These are phyloP conservation scores for Meloe dianella DNA, from an alignment of 2,888 invertebrate genomes.

Conservation along the genomic window DNA sequence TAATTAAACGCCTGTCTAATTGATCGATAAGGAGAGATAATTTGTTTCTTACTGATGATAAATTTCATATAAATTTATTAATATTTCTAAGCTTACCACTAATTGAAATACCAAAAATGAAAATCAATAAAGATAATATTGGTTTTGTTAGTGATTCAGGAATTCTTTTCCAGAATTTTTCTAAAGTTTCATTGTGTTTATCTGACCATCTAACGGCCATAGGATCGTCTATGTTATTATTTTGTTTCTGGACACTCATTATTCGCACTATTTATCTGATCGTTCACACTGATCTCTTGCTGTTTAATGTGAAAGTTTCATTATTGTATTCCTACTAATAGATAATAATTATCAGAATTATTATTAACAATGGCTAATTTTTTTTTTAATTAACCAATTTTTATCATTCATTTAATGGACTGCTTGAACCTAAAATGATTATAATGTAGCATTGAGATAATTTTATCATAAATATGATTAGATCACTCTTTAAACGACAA, in stretches of 20 bases:
- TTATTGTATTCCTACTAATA: background rate
- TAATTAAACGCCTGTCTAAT: slow-evolving; percentile 2
- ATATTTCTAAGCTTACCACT: slow-evolving; percentile 61
- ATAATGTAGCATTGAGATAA: too few species aligned
- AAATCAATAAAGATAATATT: slow-evolving; percentile 67
- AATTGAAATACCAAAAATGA: slow-evolving; percentile 68
- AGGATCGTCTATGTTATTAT: slow-evolving; percentile 54
- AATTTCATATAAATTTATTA: background rate
- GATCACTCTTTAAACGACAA: too few species aligned
- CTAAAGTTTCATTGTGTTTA: slow-evolving; percentile 63
- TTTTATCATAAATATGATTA: too few species aligned
- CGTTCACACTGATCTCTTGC: too few species aligned
- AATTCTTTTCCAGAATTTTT: slow-evolving; percentile 64
- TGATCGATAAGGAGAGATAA: background rate
- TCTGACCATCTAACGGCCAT: slow-evolving; percentile 69
- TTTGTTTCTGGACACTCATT: background rate
- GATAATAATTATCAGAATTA: background rate
- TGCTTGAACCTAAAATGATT: too few species aligned
- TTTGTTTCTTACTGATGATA: too few species aligned
- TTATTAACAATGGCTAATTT: too few species aligned
- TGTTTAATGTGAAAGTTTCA: background rate
- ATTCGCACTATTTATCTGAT: background rate
- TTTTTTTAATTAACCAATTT: too few species aligned
- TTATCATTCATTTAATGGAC: too few species aligned
- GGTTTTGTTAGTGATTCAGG: slow-evolving; percentile 64